These are phyloP conservation scores for Heteronetta atricapilla DNA, from an alignment of 2,113 vertebrate genomes.

Conservation along the genomic window DNA sequence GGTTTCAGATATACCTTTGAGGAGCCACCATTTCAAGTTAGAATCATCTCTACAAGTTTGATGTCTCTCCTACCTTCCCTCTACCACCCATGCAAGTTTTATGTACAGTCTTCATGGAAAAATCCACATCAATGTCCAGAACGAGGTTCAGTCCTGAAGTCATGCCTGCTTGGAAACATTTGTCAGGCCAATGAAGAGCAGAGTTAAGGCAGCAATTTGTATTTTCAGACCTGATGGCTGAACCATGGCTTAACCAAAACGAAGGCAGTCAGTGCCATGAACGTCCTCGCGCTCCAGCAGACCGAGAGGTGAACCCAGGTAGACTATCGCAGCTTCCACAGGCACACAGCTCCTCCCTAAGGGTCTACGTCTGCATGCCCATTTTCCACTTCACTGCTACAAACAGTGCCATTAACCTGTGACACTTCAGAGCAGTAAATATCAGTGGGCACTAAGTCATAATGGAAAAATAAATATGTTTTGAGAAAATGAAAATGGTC, in stretches of 20 bases:
- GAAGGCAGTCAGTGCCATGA: not conserved
- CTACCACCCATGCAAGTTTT: not conserved
- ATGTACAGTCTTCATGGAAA: fast-evolving
- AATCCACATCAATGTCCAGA: not conserved
- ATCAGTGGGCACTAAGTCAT: not conserved
- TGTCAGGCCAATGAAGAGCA: not conserved
- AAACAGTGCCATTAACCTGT: not conserved
- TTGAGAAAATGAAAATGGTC: not conserved
- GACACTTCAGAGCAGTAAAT: not conserved
- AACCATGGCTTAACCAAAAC: not conserved
- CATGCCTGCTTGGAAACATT: not conserved
- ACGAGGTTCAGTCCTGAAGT: not conserved
- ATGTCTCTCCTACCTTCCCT: not conserved
- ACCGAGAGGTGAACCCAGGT: not conserved
- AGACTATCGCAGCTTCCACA: not conserved
- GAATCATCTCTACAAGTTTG: not conserved
- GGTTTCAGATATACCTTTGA: not conserved
- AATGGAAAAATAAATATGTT: not conserved
- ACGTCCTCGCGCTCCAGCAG: not conserved
- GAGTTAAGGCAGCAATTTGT: not conserved
- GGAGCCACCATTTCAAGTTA: not conserved
- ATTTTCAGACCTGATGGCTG: not conserved
- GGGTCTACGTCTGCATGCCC: not conserved
- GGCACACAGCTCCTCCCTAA: not conserved
- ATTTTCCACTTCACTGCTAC: not conserved